These are phyloP conservation scores for Euphysa ruthae DNA, from an alignment of 30 jellyfish, hydroid and myxozoan genomes.

Conservation along the genomic window DNA sequence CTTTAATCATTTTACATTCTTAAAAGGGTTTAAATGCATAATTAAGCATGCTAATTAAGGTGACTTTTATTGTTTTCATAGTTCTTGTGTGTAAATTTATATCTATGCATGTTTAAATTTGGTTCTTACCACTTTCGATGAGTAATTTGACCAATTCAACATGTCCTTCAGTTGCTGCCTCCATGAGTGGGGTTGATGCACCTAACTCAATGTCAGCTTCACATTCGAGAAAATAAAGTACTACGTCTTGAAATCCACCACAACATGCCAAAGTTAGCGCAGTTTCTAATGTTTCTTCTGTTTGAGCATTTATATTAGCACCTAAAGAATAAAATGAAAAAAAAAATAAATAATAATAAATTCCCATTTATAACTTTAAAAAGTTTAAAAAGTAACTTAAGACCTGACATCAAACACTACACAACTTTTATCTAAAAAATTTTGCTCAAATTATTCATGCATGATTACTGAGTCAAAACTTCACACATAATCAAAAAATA, in stretches of 20 bases:
- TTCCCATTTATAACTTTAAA: background rate
- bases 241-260: slow-evolving; percentile 95
- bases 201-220: slow-evolving; percentile 96
- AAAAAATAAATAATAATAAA: background rate
- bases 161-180: slow-evolving; percentile 99
- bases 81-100: too few species aligned
- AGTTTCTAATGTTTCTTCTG: slow-evolving; percentile 93
- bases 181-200: slow-evolving; percentile 94
- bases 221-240: slow-evolving; percentile 65
- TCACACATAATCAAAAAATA: too few species aligned
- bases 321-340: slow-evolving; percentile 18
- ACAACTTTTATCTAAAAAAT: too few species aligned
- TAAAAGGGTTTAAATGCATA: too few species aligned
- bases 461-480: too few species aligned
- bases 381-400: too few species aligned
- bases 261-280: slow-evolving; percentile 95
- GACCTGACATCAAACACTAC: too few species aligned
- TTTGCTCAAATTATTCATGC: too few species aligned
- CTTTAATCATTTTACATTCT: too few species aligned
- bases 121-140: slow-evolving; percentile 81
- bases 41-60: too few species aligned
- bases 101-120: too few species aligned
- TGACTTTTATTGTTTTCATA: too few species aligned
- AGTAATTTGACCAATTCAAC: slow-evolving; percentile 80
- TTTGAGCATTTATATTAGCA: slow-evolving; percentile 82